A percentile compares a stretch with the other conserved stretches of the same genome.
Evolutionary conservation across 2,113 vertebrate species (phyloP).

Genomic region (Brevimyrus niger): DNA sequence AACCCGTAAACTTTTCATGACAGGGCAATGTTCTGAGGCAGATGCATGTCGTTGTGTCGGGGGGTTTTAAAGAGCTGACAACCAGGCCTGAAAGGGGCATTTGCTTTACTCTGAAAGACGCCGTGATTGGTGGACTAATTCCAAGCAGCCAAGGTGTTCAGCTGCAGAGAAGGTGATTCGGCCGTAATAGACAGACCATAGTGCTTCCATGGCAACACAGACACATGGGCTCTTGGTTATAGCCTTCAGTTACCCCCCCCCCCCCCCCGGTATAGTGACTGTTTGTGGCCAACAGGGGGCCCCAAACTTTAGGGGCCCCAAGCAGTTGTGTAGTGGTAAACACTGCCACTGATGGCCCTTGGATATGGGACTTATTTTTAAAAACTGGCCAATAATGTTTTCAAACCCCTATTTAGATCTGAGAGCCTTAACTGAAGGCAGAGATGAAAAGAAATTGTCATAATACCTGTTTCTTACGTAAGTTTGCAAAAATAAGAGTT

Average conservation of each 20-base stretch:
- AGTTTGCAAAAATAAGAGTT: background rate
- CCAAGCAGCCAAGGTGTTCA: constrained; percentile 5
- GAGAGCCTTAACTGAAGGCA: background rate
- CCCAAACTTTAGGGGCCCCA: background rate
- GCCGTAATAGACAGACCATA: background rate
- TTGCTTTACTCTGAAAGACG: constrained; percentile 16
- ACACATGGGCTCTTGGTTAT: background rate
- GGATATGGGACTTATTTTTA: background rate
- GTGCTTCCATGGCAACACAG: background rate
- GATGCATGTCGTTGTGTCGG: background rate
- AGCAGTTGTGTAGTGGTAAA: background rate
- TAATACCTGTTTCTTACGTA: constrained; percentile 3
- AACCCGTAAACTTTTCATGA: constrained; percentile 23
- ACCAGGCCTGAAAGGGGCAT: constrained; percentile 12
- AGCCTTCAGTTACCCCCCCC: background rate
- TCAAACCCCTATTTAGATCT: background rate
- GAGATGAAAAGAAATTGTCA: constrained; percentile 1
- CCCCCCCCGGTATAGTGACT: background rate
- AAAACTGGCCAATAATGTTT: background rate
- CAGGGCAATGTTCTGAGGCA: constrained; percentile 13
- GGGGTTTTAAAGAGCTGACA: constrained; percentile 21
- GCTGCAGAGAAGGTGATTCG: background rate
- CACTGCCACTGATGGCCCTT: background rate
- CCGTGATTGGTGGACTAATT: background rate
- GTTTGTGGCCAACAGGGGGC: background rate